Evolutionary conservation across 2,113 vertebrate genomes (phyloP).

Genomic region (Gnathochromis pfefferi): DNA sequence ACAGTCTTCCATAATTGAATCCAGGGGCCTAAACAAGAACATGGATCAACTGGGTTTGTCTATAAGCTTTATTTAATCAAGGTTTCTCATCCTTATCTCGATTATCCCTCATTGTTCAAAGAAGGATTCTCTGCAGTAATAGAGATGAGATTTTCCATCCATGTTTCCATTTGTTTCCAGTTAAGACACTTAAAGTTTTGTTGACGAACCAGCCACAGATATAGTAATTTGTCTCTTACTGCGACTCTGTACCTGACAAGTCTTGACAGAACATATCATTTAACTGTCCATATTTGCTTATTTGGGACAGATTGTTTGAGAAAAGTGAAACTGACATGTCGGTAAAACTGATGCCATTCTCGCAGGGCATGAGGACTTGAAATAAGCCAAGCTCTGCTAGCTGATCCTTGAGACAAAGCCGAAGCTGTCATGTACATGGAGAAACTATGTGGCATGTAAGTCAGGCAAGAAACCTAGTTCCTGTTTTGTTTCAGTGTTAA

Average conservation of each 20-base stretch:
- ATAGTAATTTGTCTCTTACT: conserved; percentile 32
- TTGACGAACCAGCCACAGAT: background rate
- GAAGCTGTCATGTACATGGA: background rate
- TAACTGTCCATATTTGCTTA: conserved; percentile 13
- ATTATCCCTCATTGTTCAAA: conserved; percentile 15
- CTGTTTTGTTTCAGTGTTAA: background rate
- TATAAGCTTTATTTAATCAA: conserved; percentile 21
- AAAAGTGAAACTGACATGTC: background rate
- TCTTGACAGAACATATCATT: conserved; percentile 34
- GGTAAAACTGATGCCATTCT: conserved; percentile 9
- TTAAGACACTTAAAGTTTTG: conserved; percentile 16
- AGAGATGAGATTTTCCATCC: conserved; percentile 24
- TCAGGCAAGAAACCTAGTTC: background rate
- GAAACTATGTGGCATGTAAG: conserved; percentile 2
- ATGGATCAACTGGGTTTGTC: conserved; percentile 30
- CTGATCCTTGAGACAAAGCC: background rate
- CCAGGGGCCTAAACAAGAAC: background rate
- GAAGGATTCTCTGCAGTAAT: conserved; percentile 31
- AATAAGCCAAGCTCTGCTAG: background rate
- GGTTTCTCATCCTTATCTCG: conserved; percentile 43
- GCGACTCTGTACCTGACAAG: conserved; percentile 21
- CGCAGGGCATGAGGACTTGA: background rate
- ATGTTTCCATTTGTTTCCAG: conserved; percentile 52
- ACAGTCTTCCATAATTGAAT: conserved; percentile 14
- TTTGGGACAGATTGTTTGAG: background rate